Evolutionary conservation across 2,113 vertebrate species (phyloP), one percentile per base, ranked within the genome.

Genomic region (Hydrochoerus hydrochaeris): DNA sequence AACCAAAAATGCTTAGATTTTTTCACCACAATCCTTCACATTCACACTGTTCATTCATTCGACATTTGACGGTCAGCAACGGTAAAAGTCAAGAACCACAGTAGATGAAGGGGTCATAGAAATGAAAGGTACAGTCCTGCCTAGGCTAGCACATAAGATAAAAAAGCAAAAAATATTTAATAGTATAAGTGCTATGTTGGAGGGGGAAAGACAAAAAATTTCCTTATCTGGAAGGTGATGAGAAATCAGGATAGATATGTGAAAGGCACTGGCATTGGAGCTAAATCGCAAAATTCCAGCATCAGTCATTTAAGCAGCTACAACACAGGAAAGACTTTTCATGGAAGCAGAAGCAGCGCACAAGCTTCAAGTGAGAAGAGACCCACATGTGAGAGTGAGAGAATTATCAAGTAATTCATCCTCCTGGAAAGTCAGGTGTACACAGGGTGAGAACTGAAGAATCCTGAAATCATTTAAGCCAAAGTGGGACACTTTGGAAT

Each of bases 221-320:
- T 81, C 44, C 75, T 58, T 93, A 35, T 19, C 12, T 3, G 7
- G 73, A 88, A 71, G 60, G 46, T 52, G 85, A 57, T 67, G 57
- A n/a, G 60, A 91, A 95, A 49, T 41, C 65, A 69, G 60, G 54
- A 89, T 84, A 94, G 54, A 46, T 20, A 41, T 92, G 84, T 28
- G 14, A 88, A 49, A 77, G 73, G 13, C 41, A 57, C 0, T 88
- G 57, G 7, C 12, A 65, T 69, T 52, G 91, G 73, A 52, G 24
- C n/a, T 77, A 69, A 35, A 35, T 83, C 87, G 94, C 80, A 16
- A 90, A 97, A 75, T 95, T 35, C 20, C 75, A 89, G 80, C 65
- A n/a, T 73, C 12, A 26, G n/a, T 49, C 87, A 65, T 67, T 80
- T 73, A 69, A 73, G 22, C 35, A 81, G 77, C 57, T 81, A 73